phyloP scores from a whole-genome alignment of 2,888 invertebrate species.

The Loripinus fragilis region DNA sequence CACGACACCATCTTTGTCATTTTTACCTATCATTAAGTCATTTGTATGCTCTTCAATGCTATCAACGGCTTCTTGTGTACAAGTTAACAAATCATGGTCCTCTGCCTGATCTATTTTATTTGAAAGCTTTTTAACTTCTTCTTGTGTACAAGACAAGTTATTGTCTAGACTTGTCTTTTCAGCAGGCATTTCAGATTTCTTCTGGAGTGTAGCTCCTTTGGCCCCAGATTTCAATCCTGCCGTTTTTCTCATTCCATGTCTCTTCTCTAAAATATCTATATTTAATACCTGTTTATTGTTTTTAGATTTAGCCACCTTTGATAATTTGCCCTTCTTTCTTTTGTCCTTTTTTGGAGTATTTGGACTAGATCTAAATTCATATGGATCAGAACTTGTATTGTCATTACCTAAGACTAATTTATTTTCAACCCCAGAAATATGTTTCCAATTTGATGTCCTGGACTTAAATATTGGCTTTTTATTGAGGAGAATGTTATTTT shows the following conservation, averaged over 20 bases:
- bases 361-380: slow-evolving; percentile 73
- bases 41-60: slow-evolving; percentile 41
- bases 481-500: not conserved
- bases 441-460: not conserved
- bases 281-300: not conserved
- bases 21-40: no score
- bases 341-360: slow-evolving; percentile 56
- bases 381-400: slow-evolving; percentile 65
- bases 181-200: not conserved
- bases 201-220: not conserved
- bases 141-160: slow-evolving; percentile 14
- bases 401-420: not conserved
- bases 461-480: not conserved
- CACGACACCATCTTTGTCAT: not conserved
- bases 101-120: slow-evolving; percentile 74
- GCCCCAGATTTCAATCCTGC: not conserved
- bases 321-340: slow-evolving; percentile 26
- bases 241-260: no score
- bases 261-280: not conserved
- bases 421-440: not conserved
- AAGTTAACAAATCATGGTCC: slow-evolving; percentile 74
- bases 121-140: slow-evolving; percentile 61
- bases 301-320: not conserved
- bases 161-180: no score
- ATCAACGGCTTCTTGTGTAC: slow-evolving; percentile 72